A percentile compares a stretch with the other conserved stretches of the same genome.
phyloP scores from a whole-genome alignment of 2,113 vertebrate genomes.

The Cricetomys ansorgei region DNA sequence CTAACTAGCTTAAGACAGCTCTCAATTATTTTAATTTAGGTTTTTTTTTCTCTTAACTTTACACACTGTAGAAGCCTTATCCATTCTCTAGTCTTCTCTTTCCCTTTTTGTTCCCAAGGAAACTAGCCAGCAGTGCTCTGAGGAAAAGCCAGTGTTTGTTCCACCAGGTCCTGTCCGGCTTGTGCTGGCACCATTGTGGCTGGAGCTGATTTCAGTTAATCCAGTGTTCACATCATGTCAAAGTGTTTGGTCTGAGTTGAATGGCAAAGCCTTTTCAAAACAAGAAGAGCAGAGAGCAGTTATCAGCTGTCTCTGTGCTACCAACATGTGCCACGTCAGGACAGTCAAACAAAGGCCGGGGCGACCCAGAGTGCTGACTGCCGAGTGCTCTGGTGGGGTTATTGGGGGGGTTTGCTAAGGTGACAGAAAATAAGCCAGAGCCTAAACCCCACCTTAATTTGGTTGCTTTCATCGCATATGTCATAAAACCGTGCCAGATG shows the following conservation, averaged over 20 bases:
- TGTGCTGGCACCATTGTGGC: constrained; percentile 15
- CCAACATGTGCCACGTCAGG: constrained; percentile 51
- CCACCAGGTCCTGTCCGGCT: constrained; percentile 63
- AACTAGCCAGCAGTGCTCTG: constrained; percentile 20
- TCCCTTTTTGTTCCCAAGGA: background rate
- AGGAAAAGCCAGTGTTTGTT: constrained; percentile 81
- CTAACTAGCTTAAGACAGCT: background rate
- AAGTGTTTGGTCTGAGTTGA: constrained; percentile 76
- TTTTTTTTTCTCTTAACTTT: background rate
- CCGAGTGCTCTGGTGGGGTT: constrained; percentile 52
- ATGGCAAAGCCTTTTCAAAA: constrained; percentile 74
- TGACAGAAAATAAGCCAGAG: background rate
- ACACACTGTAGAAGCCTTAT: background rate
- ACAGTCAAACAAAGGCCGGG: constrained; percentile 68
- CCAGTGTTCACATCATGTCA: constrained; percentile 71
- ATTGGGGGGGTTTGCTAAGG: constrained; percentile 55
- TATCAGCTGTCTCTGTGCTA: constrained; percentile 76
- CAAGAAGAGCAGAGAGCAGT: constrained; percentile 74
- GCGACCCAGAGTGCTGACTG: constrained; percentile 46
- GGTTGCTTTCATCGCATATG: background rate
- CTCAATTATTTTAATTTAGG: constrained; percentile 60
- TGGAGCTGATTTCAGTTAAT: constrained; percentile 79
- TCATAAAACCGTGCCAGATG: background rate
- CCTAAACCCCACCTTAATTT: background rate
- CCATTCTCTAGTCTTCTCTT: background rate